Conservation (phyloP, 2,797 vertebrate species). For the Argya squamiceps region DNA sequence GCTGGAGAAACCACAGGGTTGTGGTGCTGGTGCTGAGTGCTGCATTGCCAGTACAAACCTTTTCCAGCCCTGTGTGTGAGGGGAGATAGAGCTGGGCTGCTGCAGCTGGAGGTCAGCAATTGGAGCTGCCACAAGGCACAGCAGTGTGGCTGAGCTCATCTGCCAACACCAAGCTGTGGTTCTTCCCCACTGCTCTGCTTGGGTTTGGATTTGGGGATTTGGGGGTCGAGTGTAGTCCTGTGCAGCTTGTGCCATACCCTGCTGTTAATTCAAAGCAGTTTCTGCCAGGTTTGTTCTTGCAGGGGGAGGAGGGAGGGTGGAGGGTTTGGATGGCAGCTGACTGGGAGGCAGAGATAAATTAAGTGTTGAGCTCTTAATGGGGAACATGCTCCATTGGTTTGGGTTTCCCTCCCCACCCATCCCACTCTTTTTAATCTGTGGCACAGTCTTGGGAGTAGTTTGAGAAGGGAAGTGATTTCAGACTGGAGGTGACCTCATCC, state of each 20-base stretch:
- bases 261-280: not conserved
- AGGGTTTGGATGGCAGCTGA: not conserved
- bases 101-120: not conserved
- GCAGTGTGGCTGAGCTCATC: not conserved
- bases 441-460: not conserved
- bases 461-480: slow-evolving; percentile 58
- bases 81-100: not conserved
- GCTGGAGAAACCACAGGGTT: not conserved
- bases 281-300: not conserved
- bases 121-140: not conserved
- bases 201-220: not conserved
- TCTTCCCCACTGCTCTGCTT: not conserved
- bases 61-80: rapidly evolving
- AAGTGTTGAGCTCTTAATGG: slow-evolving; percentile 35
- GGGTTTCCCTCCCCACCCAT: slow-evolving; percentile 40
- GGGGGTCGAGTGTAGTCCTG: rapidly evolving
- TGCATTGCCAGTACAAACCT: not conserved
- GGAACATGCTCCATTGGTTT: not conserved
- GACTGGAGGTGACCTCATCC: slow-evolving; percentile 48
- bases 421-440: not conserved
- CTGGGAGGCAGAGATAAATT: slow-evolving; percentile 7
- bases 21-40: not conserved
- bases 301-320: not conserved
- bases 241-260: not conserved
- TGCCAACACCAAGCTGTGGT: not conserved